These are phyloP conservation scores for Trematomus loennbergii DNA, from an alignment of 2,113 vertebrate genomes.

Conservation along the genomic window DNA sequence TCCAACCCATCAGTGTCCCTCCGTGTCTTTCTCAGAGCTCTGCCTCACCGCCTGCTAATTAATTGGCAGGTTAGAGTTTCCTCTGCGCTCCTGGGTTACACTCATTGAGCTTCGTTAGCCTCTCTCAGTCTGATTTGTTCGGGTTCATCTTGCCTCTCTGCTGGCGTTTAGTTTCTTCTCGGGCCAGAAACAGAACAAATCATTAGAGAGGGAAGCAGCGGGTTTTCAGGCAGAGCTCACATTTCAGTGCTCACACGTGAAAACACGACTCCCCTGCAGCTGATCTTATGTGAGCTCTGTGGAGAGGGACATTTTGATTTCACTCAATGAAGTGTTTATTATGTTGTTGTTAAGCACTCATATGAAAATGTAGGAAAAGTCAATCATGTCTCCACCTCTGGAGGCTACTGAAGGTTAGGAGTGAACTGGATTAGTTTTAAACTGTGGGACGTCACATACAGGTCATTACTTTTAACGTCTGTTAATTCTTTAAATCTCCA, in stretches of 20 bases:
- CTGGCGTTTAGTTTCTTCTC: conserved; percentile 57
- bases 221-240: neutral
- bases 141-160: conserved; percentile 48
- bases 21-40: neutral
- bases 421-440: too few relatives aligned
- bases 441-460: neutral
- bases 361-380: neutral
- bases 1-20: neutral
- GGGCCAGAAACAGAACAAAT: conserved; percentile 36
- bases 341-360: neutral
- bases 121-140: conserved; percentile 11
- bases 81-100: conserved; percentile 47
- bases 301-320: conserved; percentile 7
- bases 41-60: conserved; percentile 24
- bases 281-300: neutral
- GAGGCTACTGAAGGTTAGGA: too few relatives aligned
- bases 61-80: conserved; percentile 60
- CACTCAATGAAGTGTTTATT: neutral
- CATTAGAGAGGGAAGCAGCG: conserved; percentile 6
- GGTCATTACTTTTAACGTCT: neutral
- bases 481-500: neutral
- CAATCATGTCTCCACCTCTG: neutral
- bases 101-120: neutral
- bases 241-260: conserved; percentile 56
- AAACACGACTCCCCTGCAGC: conserved; percentile 12